A percentile compares a stretch with the other conserved stretches of the same genome.
These are phyloP conservation scores for Elymnias hypermnestra DNA, from an alignment of 1,140 invertebrate species.

Conservation along the genomic window DNA sequence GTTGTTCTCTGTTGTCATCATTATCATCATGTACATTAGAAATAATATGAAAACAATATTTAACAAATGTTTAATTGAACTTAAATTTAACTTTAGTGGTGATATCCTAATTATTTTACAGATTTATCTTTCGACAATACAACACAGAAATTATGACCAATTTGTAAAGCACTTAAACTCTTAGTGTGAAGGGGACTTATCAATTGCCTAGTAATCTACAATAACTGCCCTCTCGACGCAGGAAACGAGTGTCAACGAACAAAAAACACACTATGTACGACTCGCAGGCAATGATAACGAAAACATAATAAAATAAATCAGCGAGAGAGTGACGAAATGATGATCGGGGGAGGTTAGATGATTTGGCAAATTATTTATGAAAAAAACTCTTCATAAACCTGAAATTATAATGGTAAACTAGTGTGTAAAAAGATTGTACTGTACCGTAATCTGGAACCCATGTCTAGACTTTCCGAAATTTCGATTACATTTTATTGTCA, in stretches of 20 bases:
- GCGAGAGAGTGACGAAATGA: constrained; percentile 6
- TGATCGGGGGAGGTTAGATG: constrained; percentile 19
- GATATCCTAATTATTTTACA: no score
- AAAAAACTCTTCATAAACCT: not conserved
- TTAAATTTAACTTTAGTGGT: no score
- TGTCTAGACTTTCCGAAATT: constrained; percentile 50
- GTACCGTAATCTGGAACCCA: constrained; percentile 70
- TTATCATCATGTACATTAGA: no score
- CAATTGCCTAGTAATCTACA: not conserved
- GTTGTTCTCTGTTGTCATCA: no score
- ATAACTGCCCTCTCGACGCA: not conserved
- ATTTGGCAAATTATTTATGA: constrained; percentile 16
- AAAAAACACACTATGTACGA: no score
- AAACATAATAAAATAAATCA: not conserved
- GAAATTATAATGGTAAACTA: constrained; percentile 1
- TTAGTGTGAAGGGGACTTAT: not conserved
- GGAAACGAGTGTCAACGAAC: not conserved
- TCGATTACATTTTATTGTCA: constrained; percentile 48
- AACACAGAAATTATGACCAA: no score
- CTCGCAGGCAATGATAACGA: not conserved
- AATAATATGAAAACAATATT: no score
- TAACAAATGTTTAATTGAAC: no score
- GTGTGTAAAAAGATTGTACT: constrained; percentile 16
- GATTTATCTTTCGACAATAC: no score
- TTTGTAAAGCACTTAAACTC: no score